Conservation (phyloP, 2,888 invertebrate genomes). For the Dendrolimus pini region DNA sequence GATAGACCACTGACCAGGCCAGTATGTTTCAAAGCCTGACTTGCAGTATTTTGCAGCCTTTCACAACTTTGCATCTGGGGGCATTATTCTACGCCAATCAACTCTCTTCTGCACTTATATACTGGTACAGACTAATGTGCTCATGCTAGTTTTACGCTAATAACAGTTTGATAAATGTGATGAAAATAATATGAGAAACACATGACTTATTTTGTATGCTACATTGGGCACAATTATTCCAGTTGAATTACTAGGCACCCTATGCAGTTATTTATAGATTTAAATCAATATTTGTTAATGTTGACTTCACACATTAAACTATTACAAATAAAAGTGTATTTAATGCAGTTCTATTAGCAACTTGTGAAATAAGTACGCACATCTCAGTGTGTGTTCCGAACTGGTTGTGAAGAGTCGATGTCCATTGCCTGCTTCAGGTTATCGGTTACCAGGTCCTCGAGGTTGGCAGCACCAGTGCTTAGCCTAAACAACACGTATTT, state of each 20-base stretch:
- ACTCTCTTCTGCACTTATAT: too few species aligned
- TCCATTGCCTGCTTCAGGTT: background rate
- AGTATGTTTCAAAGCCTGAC: too few species aligned
- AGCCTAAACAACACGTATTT: background rate
- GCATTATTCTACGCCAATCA: too few species aligned
- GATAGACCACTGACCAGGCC: too few species aligned
- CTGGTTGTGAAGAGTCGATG: background rate
- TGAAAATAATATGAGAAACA: too few species aligned
- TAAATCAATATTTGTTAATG: slow-evolving; percentile 24
- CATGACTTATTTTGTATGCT: background rate
- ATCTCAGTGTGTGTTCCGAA: background rate
- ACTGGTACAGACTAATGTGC: too few species aligned
- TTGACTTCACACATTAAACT: slow-evolving; percentile 10
- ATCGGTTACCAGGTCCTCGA: background rate
- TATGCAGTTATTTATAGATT: slow-evolving; percentile 22
- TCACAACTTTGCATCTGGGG: too few species aligned
- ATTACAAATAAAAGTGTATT: too few species aligned
- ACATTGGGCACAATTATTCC: background rate
- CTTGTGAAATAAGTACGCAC: background rate
- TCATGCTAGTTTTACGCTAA: too few species aligned
- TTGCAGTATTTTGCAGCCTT: too few species aligned
- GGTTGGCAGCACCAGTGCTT: background rate
- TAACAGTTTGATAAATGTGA: too few species aligned
- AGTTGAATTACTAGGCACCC: background rate
- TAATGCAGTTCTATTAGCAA: too few species aligned